Evolutionary conservation across 37 sponge, comb jelly and placozoan genomes (phyloP), one percentile per base, ranked within the genome.

Genomic region (Ianthella basta): DNA sequence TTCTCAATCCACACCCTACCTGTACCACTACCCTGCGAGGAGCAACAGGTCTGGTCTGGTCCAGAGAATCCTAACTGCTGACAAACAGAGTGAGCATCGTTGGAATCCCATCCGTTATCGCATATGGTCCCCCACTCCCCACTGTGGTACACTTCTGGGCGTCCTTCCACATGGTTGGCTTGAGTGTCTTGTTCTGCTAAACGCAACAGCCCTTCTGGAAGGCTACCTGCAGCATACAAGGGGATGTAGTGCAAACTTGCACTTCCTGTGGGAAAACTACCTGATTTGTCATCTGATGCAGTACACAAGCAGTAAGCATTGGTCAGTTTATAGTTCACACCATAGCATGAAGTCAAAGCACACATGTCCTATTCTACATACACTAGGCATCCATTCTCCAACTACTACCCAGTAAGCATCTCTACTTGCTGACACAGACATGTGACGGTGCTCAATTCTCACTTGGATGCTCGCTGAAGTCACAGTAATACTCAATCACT

Each of bases 1-100:
- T 75, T 40, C 25, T 75, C 78, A 15, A 75, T 8, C 78, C 78
- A 75, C n/a, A 75, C 54, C 40, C 78, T 75, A 16, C 78, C 78
- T 40, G 78, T 75, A 3, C 78, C 78, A 36, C 78, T 40, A 13
- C 78, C 78, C 24, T 61, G 27, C 10, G 64, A 29, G 13, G 24
- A 61, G 29, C 64, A 61, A 12, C 64, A 61, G 29, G 64, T 29
- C 5, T 61, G 29, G 29, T 61, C 24, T 6, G 64, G 27, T 3
- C 64, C 64, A 75, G 38, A 24, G 12, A 75, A 41, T 14, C 78
- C 78, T 8, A 36, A 20, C 40, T 75, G 78, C 25, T 40, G 44
- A 15, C 78, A 75, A 39, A 75, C 24, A 20, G 37, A 5, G 6
- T 50, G 25, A n/a, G 38, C 78, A 41, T 75, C 78, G 54, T 32